Evolutionary conservation across 2,797 vertebrate genomes (phyloP), one percentile per base, ranked within the genome.

Genomic region (Malacoctenus gilli): DNA sequence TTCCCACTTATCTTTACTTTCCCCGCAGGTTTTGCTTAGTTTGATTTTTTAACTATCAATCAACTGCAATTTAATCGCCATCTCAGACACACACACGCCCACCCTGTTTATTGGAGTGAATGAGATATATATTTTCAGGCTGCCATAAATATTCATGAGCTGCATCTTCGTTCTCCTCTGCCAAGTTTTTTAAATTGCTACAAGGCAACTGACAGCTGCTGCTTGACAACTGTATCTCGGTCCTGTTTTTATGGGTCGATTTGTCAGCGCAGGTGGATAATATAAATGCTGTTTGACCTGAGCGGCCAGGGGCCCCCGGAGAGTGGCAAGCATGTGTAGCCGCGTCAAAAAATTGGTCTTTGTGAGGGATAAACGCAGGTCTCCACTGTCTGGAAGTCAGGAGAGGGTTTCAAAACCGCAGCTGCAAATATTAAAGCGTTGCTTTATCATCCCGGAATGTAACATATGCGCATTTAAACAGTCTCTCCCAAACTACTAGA

Each of bases 141-240:
- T 8, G 12, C 39, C 31, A 50, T 87, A 48, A 75, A 82, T 85
- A 86, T 86, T 85, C 48, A 87, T 63, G 11, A 55, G 28, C 22
- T 39, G 41, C 53, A 41, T 65, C 68, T 57, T 70, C 19, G 20
- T 15, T 14, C 25, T 38, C 34, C 13, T 56, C 60, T 59, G 72
- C 68, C 58, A 62, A 68, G 49, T 76, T 37, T 30, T 23, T 55
- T 23, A 44, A 22, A 57, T 59, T 42, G 54, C 68, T 39, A 2
- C 4, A 15, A 59, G 66, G 30, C 72, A 32, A 39, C 63, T 65
- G 75, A 69, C 68, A 77, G 75, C 44, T 52, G 63, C 76, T 76
- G 63, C 38, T 36, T 80, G 74, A 77, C 76, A 58, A 57, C 75
- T 71, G 50, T 43, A 61, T 75, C 67, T 41, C 32, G n/a, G 58